These are phyloP conservation scores for Pharmacophagus antenor DNA, from an alignment of 2,888 invertebrate species.

Conservation along the genomic window DNA sequence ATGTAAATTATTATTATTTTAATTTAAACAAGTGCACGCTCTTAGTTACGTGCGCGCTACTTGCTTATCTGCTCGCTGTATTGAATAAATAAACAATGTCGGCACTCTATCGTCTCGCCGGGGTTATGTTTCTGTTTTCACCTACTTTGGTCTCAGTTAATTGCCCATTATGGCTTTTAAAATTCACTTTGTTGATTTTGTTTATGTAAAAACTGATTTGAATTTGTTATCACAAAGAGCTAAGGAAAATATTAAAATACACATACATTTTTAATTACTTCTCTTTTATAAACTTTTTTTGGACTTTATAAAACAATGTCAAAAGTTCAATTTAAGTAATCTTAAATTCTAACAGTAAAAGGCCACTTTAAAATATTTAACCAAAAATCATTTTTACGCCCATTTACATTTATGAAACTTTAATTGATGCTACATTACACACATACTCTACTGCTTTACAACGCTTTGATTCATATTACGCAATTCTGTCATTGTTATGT, in stretches of 20 bases:
- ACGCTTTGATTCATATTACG: no score
- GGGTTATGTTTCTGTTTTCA: background rate
- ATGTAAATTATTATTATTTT: slow-evolving; percentile 31
- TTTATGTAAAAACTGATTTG: no score
- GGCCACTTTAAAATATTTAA: background rate
- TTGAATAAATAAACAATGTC: slow-evolving; percentile 1
- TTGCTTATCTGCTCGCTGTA: background rate
- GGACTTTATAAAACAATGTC: no score
- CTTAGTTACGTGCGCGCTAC: slow-evolving; percentile 6
- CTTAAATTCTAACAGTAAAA: background rate
- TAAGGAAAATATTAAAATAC: no score
- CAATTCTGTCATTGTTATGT: background rate
- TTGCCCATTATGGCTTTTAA: background rate
- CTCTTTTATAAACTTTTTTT: no score
- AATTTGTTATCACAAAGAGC: background rate
- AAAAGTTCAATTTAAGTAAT: no score
- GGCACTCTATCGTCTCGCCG: background rate
- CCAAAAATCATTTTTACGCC: background rate
- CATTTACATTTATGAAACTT: background rate
- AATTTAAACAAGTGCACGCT: slow-evolving; percentile 10
- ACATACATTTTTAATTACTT: no score
- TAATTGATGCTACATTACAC: background rate
- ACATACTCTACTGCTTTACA: no score
- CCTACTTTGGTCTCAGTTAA: background rate
- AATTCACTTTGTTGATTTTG: no score